These are phyloP conservation scores for Nycteola revayana DNA, from an alignment of 2,888 invertebrate genomes.

Conservation along the genomic window DNA sequence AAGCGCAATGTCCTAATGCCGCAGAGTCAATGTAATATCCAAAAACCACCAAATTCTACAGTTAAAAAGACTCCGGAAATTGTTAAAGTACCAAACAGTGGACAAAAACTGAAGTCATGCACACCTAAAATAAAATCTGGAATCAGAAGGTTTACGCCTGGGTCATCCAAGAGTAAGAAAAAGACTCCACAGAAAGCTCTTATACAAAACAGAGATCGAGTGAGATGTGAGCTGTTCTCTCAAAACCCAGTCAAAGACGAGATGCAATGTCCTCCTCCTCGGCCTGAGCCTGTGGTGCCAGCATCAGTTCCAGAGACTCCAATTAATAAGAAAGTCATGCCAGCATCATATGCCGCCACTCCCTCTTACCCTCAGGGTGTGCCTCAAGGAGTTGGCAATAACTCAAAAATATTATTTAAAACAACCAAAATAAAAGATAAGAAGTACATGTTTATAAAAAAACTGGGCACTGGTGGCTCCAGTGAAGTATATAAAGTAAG, in stretches of 20 bases:
- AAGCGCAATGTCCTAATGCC: slow-evolving; percentile 45
- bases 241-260: too few relatives aligned
- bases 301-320: slow-evolving; percentile 58
- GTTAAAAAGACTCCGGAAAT: slow-evolving; percentile 56
- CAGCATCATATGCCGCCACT: slow-evolving; percentile 58
- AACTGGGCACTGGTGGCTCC: slow-evolving; percentile 94
- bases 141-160: slow-evolving; percentile 62
- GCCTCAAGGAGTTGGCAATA: slow-evolving; percentile 35
- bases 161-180: slow-evolving; percentile 55
- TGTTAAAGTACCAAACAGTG: slow-evolving; percentile 39
- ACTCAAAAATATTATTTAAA: slow-evolving; percentile 65
- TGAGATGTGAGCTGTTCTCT: slow-evolving; percentile 60
- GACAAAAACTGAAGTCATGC: slow-evolving; percentile 50
- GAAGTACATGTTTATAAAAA: slow-evolving; percentile 87
- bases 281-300: slow-evolving; percentile 16
- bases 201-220: slow-evolving; percentile 59
- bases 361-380: slow-evolving; percentile 70
- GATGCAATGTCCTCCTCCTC: slow-evolving; percentile 22
- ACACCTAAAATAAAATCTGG: slow-evolving; percentile 69
- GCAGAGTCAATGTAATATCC: slow-evolving; percentile 37
- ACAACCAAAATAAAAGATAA: slow-evolving; percentile 86
- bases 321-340: slow-evolving; percentile 50
- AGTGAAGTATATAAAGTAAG: slow-evolving; percentile 88
- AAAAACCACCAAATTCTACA: slow-evolving; percentile 33
- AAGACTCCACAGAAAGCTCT: slow-evolving; percentile 49